A percentile compares a stretch with the other conserved stretches of the same genome.
Evolutionary conservation across 2,113 vertebrate species (phyloP).

Genomic region (Tapirus terrestris): DNA sequence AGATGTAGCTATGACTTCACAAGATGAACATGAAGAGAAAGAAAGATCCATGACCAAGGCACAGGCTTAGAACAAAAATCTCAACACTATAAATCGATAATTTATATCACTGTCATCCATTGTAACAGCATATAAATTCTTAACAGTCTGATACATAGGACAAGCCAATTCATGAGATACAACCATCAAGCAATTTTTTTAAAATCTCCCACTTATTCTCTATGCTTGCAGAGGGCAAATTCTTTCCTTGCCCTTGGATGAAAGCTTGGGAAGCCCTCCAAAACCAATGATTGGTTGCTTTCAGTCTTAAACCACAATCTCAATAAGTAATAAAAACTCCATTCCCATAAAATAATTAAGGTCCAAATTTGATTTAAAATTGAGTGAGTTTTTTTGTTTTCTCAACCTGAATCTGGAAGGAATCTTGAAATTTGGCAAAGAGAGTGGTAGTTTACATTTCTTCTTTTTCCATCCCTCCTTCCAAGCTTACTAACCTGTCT

Average conservation of each 20-base stretch:
- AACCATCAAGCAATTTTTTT: neutral
- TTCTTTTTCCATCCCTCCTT: neutral
- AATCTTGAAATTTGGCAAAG: neutral
- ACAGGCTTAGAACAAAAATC: neutral
- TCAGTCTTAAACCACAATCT: neutral
- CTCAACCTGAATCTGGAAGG: neutral
- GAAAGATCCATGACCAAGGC: neutral
- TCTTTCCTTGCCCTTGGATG: neutral
- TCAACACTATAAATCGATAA: neutral
- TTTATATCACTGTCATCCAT: neutral
- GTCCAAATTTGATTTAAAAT: neutral
- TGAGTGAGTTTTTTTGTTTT: neutral
- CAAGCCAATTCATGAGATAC: neutral
- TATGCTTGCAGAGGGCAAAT: neutral
- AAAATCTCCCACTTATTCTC: neutral
- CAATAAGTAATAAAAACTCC: neutral
- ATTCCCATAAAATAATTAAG: neutral
- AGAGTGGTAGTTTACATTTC: neutral
- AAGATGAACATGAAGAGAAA: neutral
- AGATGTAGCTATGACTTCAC: neutral
- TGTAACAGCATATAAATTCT: neutral
- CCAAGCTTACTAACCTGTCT: neutral
- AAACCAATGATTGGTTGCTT: neutral
- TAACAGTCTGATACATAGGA: neutral
- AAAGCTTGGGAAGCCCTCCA: neutral